Evolutionary conservation across 2,113 vertebrate species (phyloP), one percentile per base, ranked within the genome.

Genomic region (Arvicanthis niloticus): DNA sequence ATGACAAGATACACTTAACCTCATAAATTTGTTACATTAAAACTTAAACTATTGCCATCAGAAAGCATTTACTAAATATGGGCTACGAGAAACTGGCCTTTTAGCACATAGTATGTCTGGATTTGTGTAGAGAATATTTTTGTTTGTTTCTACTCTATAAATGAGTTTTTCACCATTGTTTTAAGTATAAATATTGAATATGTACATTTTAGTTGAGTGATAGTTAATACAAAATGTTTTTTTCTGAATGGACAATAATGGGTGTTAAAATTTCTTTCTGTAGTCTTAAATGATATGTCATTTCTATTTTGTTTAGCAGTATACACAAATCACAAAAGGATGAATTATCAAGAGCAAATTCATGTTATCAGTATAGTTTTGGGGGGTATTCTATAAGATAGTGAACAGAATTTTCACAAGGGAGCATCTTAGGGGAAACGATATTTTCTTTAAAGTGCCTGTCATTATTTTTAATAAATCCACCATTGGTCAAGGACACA

Each of bases 41-140:
- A 93, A 94, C 16, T 78, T 96, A 93, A 87, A 82, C 58, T 95
- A 88, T 89, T 93, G 45, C 45, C 70, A 2, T 89, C 82, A 93
- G 88, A 91, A 89, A 31, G 45, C 15, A 91, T 89, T 96, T 13
- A 53, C 16, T 93, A 73, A 91, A 62, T 4, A 0, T 87, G 12
- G 3, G 53, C 29, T 82, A 16, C 91, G 75, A 68, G 40, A 95
- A 92, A 85, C 26, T 80, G 29, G 7, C n/a, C 60, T 80, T 45
- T 91, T 16, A 42, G 19, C 48, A 94, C 51, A 60, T 45, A 90
- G 29, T 65, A 60, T 91, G 12, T 24, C 72, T 67, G 53, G 31
- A 60, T 95, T 93, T 85, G 6, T 91, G 37, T 94, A 78, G 34
- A 91, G 91, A 16, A 60, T 91, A 7, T 68, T 75, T 94, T 89